phyloP scores from a whole-genome alignment of 2,113 vertebrate species.

The Poecile atricapillus region DNA sequence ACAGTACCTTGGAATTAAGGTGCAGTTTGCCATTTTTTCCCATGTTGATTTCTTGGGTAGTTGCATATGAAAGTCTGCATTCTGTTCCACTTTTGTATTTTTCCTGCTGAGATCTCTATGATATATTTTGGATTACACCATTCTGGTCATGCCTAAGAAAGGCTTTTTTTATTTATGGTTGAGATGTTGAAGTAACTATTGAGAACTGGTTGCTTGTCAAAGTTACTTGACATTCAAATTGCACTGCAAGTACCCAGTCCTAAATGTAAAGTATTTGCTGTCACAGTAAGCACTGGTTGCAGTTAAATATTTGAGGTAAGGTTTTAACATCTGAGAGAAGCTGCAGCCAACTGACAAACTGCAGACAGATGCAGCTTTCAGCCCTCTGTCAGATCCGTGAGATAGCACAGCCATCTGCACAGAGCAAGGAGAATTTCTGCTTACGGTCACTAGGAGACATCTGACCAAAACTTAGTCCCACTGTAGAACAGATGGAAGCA shows the following conservation, averaged over 20 bases:
- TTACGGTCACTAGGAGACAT: neutral
- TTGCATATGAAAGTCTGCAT: neutral
- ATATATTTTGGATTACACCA: neutral
- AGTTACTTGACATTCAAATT: neutral
- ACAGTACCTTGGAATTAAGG: neutral
- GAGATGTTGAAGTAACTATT: neutral
- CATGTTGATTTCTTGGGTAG: neutral
- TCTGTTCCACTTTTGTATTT: neutral
- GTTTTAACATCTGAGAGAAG: neutral
- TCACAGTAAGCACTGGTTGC: neutral
- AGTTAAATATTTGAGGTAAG: neutral
- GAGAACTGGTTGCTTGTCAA: neutral
- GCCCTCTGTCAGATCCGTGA: neutral
- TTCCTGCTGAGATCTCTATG: neutral
- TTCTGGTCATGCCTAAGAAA: neutral
- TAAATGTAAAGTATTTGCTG: neutral
- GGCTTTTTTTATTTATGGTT: neutral
- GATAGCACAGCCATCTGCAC: neutral
- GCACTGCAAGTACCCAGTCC: neutral
- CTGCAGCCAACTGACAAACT: neutral
- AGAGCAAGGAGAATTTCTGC: neutral
- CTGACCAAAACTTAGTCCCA: neutral
- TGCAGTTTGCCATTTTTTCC: neutral
- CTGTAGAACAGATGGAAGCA: neutral
- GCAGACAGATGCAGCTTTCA: slow-evolving; percentile 39